Percentiles rank a stretch among this genome's conserved stretches.
These are phyloP conservation scores for Zootermopsis nevadensis DNA, from an alignment of 2,888 invertebrate genomes.

Conservation along the genomic window DNA sequence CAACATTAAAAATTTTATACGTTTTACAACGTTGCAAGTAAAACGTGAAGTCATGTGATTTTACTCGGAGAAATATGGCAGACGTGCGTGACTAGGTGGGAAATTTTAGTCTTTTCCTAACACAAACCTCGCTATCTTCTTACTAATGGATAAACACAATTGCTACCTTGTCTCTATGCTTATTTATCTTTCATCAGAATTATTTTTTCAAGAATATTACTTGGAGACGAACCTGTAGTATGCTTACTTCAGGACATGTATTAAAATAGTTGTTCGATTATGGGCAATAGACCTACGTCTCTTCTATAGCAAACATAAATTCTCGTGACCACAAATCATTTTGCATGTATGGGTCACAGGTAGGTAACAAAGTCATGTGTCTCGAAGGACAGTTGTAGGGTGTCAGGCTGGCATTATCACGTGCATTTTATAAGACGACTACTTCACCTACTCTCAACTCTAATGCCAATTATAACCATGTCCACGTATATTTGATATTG, in stretches of 20 bases:
- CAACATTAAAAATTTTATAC: too few species aligned
- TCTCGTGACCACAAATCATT: background rate
- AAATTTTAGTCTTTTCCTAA: background rate
- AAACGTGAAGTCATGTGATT: background rate
- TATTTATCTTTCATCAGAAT: conserved; percentile 5
- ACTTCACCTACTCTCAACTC: too few species aligned
- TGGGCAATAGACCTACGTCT: background rate
- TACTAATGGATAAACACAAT: conserved; percentile 10
- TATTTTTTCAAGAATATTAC: conserved; percentile 13
- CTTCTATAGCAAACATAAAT: background rate
- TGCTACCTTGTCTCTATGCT: background rate
- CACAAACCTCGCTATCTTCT: background rate
- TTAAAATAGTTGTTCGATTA: background rate
- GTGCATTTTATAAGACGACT: too few species aligned
- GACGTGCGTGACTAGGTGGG: background rate
- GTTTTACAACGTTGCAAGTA: background rate
- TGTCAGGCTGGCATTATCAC: too few species aligned
- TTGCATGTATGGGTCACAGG: background rate
- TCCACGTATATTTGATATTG: too few species aligned
- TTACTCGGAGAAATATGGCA: conserved; percentile 4
- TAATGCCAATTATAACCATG: too few species aligned
- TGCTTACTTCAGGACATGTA: background rate
- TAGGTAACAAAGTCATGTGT: background rate
- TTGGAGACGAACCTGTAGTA: background rate
- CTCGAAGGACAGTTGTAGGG: too few species aligned